Evolutionary conservation across 2,113 vertebrate genomes (phyloP), one percentile per base, ranked within the genome.

Genomic region (Mixornis gularis): DNA sequence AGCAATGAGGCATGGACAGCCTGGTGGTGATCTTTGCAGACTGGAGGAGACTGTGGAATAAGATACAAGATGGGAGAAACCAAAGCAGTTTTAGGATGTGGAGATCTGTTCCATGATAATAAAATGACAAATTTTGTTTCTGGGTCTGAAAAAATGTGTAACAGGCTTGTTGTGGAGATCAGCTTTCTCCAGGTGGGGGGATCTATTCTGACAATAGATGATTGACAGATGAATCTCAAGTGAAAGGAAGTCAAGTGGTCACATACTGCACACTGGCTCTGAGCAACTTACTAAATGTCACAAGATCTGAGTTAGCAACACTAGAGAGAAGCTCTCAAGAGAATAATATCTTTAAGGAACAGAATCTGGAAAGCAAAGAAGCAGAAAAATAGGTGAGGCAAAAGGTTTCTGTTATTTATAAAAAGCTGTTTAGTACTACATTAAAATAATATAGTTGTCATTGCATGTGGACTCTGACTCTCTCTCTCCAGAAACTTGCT

Each of bases 341-440:
- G 26, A 85, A 77, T 53, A 86, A 56, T 27, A 58, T 17, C 7
- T 59, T 70, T 81, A 80, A 53, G 36, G 29, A 11, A 70, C 14
- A 90, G 55, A 90, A 85, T 4, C 16, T 85, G 29, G 73, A 82
- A 69, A 34, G 34, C 4, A 9, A 93, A 85, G 43, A 92, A 94
- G 40, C 21, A 79, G 36, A 78, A 89, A 77, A 70, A 70, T 2
- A 49, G 13, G 7, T 29, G 32, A 65, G 25, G 62, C 2, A 32
- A 48, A 74, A 30, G 41, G 44, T 27, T 41, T 6, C 3, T 69
- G 6, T 29, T 65, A 13, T 38, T 86, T 58, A 51, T 70, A 49
- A 46, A 79, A 41, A 51, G 6, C 3, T 1, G 0, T 65, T 69
- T 66, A 58, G 34, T 77, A 34, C 3, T 46, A 8, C 10, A 46